Conservation (phyloP, 2,888 invertebrate species). For the Frankliniella fusca region DNA sequence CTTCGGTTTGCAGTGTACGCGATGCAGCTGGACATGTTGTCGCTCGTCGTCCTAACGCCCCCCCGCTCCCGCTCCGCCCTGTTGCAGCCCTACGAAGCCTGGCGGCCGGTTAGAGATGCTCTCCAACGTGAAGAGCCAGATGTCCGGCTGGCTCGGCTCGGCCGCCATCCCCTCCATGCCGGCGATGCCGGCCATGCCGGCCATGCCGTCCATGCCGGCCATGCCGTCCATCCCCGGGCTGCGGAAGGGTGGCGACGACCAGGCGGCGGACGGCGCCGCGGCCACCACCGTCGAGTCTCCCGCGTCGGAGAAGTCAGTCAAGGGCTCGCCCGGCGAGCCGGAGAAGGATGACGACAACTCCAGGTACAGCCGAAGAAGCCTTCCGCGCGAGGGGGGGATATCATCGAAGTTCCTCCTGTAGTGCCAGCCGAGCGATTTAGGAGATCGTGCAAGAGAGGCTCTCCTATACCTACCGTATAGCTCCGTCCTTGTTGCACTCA, state of each 20-base stretch:
- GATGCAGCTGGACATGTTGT: too few relatives aligned
- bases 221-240: constrained; percentile 63
- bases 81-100: constrained; percentile 27
- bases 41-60: neutral
- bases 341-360: constrained; percentile 85
- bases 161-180: constrained; percentile 52
- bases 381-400: neutral
- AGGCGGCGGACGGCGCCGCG: neutral
- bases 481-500: too few relatives aligned
- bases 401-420: constrained; percentile 8
- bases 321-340: constrained; percentile 47
- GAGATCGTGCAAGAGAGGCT: neutral
- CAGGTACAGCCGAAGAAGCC: constrained; percentile 56
- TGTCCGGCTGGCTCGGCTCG: constrained; percentile 79
- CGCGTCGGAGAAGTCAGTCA: constrained; percentile 50
- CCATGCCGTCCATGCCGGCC: constrained; percentile 42
- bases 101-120: constrained; percentile 72
- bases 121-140: constrained; percentile 79
- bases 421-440: neutral
- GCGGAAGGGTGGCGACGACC: constrained; percentile 54
- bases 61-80: neutral
- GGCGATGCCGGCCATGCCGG: constrained; percentile 41
- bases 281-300: constrained; percentile 45
- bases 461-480: too few relatives aligned
- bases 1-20: too few relatives aligned